Conservation (phyloP, 2,113 vertebrate genomes). For the Anolis sagrei region DNA sequence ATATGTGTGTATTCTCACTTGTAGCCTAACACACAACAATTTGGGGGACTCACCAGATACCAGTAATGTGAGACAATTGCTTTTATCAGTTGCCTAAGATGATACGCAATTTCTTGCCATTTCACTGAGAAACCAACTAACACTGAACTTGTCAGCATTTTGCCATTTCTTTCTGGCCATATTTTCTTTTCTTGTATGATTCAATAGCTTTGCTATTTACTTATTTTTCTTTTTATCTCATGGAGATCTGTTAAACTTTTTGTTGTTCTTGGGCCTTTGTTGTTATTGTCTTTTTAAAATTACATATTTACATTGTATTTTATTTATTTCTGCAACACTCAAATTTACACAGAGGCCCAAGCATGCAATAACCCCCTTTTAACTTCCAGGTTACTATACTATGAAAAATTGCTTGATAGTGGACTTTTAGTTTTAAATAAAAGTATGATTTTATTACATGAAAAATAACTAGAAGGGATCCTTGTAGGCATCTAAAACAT, state of each 20-base stretch:
- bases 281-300: background rate
- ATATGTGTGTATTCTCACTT: no score
- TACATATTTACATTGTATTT: background rate
- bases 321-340: background rate
- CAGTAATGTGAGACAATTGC: no score
- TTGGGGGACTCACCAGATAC: no score
- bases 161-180: no score
- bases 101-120: background rate
- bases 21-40: no score
- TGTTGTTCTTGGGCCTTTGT: background rate
- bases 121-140: background rate
- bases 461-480: background rate
- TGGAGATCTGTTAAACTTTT: background rate
- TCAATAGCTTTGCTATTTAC: background rate
- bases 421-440: background rate
- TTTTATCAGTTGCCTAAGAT: no score
- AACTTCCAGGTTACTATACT: background rate
- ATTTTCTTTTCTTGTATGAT: background rate
- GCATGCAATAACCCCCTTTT: background rate
- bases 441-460: background rate
- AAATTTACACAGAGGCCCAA: background rate
- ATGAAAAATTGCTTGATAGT: background rate
- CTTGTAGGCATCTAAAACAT: conserved; percentile 15
- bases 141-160: no score
- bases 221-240: background rate